Percentiles rank a stretch among this genome's conserved stretches.
These are phyloP conservation scores for Albula glossodonta DNA, from an alignment of 2,113 vertebrate genomes.

Conservation along the genomic window DNA sequence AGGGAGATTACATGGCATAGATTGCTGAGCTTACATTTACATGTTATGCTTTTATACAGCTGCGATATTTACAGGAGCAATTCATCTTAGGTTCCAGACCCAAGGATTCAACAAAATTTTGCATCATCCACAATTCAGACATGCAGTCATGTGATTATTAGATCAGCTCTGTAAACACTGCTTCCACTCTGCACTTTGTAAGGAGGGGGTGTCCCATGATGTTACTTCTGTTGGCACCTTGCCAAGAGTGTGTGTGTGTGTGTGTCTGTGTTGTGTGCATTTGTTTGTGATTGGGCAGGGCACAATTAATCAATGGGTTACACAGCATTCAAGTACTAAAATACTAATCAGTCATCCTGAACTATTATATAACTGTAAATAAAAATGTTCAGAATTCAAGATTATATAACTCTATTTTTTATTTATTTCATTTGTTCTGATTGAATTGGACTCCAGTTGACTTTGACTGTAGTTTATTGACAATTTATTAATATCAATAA, in stretches of 20 bases:
- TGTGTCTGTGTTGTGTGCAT: not conserved
- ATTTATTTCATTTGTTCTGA: too few species aligned
- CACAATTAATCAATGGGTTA: too few species aligned
- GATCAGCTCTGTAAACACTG: too few species aligned
- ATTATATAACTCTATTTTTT: too few species aligned
- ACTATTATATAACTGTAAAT: too few species aligned
- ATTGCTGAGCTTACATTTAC: not conserved
- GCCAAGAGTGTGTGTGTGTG: not conserved
- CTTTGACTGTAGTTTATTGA: too few species aligned
- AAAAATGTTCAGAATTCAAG: too few species aligned
- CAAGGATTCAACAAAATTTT: not conserved
- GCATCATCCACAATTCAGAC: not conserved
- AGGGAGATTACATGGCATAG: not conserved
- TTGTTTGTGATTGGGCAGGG: not conserved
- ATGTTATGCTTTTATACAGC: not conserved
- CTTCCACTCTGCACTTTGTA: not conserved
- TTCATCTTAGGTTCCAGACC: not conserved
- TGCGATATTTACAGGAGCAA: not conserved
- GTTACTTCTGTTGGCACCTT: not conserved
- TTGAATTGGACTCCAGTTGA: too few species aligned
- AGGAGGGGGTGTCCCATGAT: not conserved
- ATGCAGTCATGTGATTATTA: not conserved
- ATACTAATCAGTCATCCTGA: too few species aligned
- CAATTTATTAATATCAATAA: too few species aligned
- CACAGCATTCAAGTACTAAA: too few species aligned